Base-by-base conservation (phyloP, 2,797 vertebrate species). In the Chloroceryle amazona region DNA sequence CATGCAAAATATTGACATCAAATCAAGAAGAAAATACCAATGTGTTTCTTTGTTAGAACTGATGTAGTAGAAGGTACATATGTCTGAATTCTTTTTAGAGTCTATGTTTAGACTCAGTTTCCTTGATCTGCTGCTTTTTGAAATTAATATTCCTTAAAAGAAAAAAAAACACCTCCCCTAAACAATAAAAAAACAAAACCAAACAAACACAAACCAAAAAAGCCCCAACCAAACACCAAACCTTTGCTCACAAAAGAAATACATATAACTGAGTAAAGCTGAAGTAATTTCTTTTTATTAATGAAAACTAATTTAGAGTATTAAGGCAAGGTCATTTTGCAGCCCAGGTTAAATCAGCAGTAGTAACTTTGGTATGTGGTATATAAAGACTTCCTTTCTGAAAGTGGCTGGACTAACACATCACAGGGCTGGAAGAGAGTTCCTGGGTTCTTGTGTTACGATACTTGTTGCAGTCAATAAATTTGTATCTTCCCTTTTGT, bases 261-360 rank as follows among this genome's bases (percentile, higher is more conserved):
- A 22, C 0, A 3, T 49, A 2, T 23, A 39, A 42, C 58, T 1
- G 1, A 86, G 13, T 81, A 67, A 90, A 65, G 51, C 17, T 28
- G 18, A 89, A 88, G n/a, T 78, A 44, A 60, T 60, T 78, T 80
- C 2, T 55, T 58, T 73, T 61, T 86, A 89, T 61, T 86, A 83
- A 42, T 67, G 52, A 54, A 81, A 90, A 67, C 52, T 37, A 37
- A 37, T 13, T 62, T 19, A 33, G 65, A 80, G n/a, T 66, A 57
- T 86, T 89, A 88, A 80, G 52, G 31, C 61, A 92, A 66, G 66
- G 54, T 71, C 66, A 86, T 41, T 92, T 89, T 86, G 67, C 33
- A 92, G 61, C 49, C n/a, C 39, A 66, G 55, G 52, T 86, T 95
- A 81, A 89, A 80, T 92, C 26, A 35, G 7, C 2, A 7, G 7